phyloP scores from a whole-genome alignment of 2,113 vertebrate genomes.

The Potamarius usumacintae region DNA sequence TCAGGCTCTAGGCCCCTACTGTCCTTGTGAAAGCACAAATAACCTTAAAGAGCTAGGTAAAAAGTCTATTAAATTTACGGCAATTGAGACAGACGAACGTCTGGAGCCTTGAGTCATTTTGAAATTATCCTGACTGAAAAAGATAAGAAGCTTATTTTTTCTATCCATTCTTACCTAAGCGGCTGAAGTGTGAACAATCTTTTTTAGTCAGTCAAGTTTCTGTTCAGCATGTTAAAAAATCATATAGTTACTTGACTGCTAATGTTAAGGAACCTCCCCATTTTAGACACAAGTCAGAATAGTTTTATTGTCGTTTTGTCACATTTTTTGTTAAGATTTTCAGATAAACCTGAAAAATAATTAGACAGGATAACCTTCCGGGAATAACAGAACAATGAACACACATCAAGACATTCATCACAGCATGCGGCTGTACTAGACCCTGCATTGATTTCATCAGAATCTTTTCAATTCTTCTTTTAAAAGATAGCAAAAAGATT shows the following conservation, averaged over 20 bases:
- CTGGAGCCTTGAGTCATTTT: slow-evolving; percentile 61
- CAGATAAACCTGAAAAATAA: not conserved
- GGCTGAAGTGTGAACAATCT: slow-evolving; percentile 35
- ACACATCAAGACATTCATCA: not conserved
- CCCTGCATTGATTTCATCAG: not conserved
- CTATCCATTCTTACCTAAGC: slow-evolving; percentile 41
- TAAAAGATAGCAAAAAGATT: not conserved
- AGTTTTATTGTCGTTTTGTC: not conserved
- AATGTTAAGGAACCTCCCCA: not conserved
- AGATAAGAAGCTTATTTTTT: slow-evolving; percentile 52
- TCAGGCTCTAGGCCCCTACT: slow-evolving; percentile 51
- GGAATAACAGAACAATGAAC: not conserved
- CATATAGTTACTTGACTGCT: not conserved
- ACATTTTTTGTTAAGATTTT: not conserved
- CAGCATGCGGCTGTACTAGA: not conserved
- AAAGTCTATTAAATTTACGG: slow-evolving; percentile 52
- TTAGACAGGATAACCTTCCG: not conserved
- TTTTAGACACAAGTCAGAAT: not conserved
- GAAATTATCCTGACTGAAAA: slow-evolving; percentile 53
- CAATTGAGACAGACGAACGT: slow-evolving; percentile 44
- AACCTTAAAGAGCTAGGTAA: slow-evolving; percentile 57
- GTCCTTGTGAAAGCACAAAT: slow-evolving; percentile 67
- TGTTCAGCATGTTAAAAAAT: not conserved
- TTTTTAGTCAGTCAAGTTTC: no score
- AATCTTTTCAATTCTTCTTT: not conserved